A percentile compares a stretch with the other conserved stretches of the same genome.
Conservation (phyloP, 2,888 invertebrate genomes). For the Ormyrus thymus region DNA sequence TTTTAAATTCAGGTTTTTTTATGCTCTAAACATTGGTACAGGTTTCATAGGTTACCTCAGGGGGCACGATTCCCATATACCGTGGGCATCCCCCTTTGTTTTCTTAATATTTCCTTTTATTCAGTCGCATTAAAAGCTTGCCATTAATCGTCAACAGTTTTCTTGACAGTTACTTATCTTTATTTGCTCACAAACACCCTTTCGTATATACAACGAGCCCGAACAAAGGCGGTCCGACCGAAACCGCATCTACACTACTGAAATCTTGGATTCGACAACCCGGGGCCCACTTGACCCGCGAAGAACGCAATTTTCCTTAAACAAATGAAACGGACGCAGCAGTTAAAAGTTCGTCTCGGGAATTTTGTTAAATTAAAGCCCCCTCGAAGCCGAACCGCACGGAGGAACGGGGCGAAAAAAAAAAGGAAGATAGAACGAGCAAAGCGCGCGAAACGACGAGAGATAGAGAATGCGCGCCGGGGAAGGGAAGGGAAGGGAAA, state of each 20-base stretch:
- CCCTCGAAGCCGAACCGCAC: background rate
- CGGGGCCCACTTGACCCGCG: background rate
- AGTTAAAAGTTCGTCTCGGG: background rate
- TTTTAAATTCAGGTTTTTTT: too few species aligned
- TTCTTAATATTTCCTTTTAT: too few species aligned
- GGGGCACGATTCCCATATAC: too few species aligned
- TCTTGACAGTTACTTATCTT: too few species aligned
- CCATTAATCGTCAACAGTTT: too few species aligned
- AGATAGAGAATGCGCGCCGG: background rate
- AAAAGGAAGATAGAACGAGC: background rate
- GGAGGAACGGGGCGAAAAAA: background rate
- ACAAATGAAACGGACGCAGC: slow-evolving; percentile 4
- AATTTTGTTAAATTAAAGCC: slow-evolving; percentile 32
- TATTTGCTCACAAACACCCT: too few species aligned
- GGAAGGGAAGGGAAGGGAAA: slow-evolving; percentile 1
- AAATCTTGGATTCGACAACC: background rate
- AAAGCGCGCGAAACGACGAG: background rate
- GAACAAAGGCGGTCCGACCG: background rate
- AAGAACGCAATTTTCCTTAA: background rate
- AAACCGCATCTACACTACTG: slow-evolving; percentile 11
- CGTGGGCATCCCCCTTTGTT: too few species aligned
- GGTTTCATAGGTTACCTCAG: too few species aligned
- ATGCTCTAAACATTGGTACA: too few species aligned
- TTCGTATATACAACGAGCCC: background rate
- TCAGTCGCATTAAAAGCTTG: too few species aligned